Percentiles rank a stretch among this genome's conserved stretches.
Evolutionary conservation across 37 sponge, comb jelly and placozoan species (phyloP).

Genomic region (Spongilla lacustris): DNA sequence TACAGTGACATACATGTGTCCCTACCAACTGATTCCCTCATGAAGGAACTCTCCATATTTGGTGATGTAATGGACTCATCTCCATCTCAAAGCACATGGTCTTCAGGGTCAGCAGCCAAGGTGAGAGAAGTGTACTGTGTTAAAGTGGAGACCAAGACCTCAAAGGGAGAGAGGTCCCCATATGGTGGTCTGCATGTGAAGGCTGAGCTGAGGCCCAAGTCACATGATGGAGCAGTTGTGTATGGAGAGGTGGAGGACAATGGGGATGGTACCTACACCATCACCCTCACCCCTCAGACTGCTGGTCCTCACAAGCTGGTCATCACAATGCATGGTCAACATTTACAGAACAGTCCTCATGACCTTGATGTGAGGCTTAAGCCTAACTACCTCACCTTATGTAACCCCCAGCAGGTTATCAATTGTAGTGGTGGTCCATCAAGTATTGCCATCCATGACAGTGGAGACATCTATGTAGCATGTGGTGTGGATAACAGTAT

Average conservation of each 20-base stretch:
- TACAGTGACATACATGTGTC: not conserved
- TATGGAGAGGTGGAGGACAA: not conserved
- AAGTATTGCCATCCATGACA: constrained; percentile 10
- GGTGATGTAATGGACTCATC: not conserved
- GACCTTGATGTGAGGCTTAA: not conserved
- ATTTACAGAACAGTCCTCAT: not conserved
- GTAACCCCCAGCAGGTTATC: not conserved
- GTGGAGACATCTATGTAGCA: constrained; percentile 1
- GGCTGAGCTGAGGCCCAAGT: constrained; percentile 4
- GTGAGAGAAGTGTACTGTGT: not conserved
- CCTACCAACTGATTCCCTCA: not conserved
- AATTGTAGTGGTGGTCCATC: not conserved
- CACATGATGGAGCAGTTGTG: not conserved
- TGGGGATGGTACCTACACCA: not conserved
- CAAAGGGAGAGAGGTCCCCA: not conserved
- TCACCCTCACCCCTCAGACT: constrained; percentile 7
- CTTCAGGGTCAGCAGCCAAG: not conserved
- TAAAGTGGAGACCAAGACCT: not conserved
- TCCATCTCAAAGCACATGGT: constrained; percentile 7
- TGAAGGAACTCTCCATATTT: not conserved
- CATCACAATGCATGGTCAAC: not conserved
- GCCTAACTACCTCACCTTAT: not conserved
- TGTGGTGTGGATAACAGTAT: not conserved
- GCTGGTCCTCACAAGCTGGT: not conserved
- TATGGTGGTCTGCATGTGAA: not conserved